phyloP scores from a whole-genome alignment of 1,140 invertebrate species.

The Phenacoccus solenopsis region DNA sequence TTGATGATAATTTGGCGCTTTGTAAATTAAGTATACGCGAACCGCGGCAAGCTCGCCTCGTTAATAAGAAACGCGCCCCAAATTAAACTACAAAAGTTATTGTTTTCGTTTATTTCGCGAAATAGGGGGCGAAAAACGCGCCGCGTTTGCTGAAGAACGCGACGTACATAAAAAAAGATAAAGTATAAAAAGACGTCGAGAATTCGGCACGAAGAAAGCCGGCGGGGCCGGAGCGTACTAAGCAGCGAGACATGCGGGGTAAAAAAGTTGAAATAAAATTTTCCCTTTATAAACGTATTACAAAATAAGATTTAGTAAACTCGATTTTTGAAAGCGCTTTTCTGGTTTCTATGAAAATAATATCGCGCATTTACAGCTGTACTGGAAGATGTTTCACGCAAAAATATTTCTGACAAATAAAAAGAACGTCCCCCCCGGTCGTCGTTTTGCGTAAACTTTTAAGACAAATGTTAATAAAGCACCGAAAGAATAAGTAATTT shows the following conservation, averaged over 20 bases:
- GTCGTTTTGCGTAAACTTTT: not conserved
- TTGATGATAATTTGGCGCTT: not conserved
- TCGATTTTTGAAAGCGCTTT: not conserved
- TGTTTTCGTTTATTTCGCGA: not conserved
- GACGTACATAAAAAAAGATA: not conserved
- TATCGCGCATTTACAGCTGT: not conserved
- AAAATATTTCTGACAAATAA: slow-evolving; percentile 3
- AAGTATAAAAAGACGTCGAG: too few species aligned
- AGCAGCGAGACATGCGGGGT: not conserved
- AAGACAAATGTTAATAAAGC: slow-evolving; percentile 3
- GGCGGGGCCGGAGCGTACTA: not conserved
- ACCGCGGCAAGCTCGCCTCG: not conserved
- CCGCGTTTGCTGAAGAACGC: not conserved
- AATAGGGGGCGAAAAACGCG: not conserved
- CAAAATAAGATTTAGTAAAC: not conserved
- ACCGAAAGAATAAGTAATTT: slow-evolving; percentile 3
- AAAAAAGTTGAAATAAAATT: not conserved
- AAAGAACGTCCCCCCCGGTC: not conserved
- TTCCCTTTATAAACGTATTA: slow-evolving; percentile 3
- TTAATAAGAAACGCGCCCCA: not conserved
- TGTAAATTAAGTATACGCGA: not conserved
- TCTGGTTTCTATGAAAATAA: not conserved
- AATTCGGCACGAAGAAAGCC: not conserved
- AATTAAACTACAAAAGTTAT: not conserved
- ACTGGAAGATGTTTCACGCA: not conserved